These are phyloP conservation scores for Remorina albescens DNA, from an alignment of 2,797 vertebrate genomes.

Conservation along the genomic window DNA sequence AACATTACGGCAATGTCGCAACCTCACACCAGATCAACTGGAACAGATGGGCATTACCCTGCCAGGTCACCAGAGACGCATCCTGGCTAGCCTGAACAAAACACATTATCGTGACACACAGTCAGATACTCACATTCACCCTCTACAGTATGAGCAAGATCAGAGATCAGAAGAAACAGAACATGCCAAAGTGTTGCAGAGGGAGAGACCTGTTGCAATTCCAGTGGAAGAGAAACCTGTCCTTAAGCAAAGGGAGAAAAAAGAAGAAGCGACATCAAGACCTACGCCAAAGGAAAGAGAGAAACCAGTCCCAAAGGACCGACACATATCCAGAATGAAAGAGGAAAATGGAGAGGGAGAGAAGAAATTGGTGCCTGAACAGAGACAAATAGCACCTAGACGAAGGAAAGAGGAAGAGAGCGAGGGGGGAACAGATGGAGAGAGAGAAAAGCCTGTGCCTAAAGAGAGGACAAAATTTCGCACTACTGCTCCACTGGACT, in stretches of 20 bases:
- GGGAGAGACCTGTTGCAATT: conserved; percentile 42
- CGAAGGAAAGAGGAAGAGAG: conserved; percentile 39
- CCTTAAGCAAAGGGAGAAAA: conserved; percentile 26
- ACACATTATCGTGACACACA: conserved; percentile 52
- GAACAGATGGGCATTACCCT: conserved; percentile 87
- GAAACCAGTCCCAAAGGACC: conserved; percentile 65
- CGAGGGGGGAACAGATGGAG: neutral
- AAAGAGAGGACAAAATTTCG: conserved; percentile 88
- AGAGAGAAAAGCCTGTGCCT: conserved; percentile 82
- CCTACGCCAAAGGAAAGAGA: conserved; percentile 52
- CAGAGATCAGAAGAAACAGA: conserved; percentile 21
- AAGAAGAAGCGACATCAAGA: conserved; percentile 14
- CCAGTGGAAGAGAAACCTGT: conserved; percentile 25
- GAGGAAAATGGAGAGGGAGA: conserved; percentile 43
- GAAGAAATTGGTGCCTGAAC: conserved; percentile 23
- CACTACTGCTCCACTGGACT: conserved; percentile 14
- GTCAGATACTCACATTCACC: conserved; percentile 56
- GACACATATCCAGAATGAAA: conserved; percentile 34
- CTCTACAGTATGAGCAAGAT: conserved; percentile 26
- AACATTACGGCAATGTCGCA: conserved; percentile 84
- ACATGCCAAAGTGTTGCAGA: conserved; percentile 8
- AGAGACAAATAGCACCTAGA: conserved; percentile 25
- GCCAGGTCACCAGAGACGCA: conserved; percentile 91
- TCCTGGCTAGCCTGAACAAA: conserved; percentile 90
- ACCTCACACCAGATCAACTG: conserved; percentile 82